phyloP scores from a whole-genome alignment of 2,888 invertebrate genomes.

The Campoplex nolae region DNA sequence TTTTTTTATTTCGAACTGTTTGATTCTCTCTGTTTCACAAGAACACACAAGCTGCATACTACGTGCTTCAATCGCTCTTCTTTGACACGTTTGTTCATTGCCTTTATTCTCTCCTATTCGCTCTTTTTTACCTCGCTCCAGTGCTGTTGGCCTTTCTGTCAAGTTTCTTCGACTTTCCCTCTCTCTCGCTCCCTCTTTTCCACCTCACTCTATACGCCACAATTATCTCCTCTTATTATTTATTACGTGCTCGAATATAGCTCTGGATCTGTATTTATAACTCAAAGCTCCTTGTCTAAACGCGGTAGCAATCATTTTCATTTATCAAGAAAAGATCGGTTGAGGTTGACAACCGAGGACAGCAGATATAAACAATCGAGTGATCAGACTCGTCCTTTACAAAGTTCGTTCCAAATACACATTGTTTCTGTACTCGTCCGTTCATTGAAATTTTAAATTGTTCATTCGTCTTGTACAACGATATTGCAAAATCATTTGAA shows the following conservation, averaged over 20 bases:
- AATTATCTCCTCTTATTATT: background rate
- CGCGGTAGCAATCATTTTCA: background rate
- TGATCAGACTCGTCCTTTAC: background rate
- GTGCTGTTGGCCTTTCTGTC: constrained; percentile 57
- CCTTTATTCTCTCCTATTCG: constrained; percentile 29
- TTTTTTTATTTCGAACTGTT: background rate
- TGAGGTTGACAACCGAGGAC: background rate
- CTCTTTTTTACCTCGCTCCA: constrained; percentile 52
- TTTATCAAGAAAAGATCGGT: background rate
- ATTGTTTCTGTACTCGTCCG: too few relatives aligned
- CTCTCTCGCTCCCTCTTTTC: background rate
- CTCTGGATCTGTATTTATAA: background rate
- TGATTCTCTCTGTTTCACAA: background rate
- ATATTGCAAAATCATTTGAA: too few relatives aligned
- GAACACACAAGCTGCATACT: background rate
- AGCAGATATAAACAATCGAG: background rate
- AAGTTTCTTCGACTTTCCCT: constrained; percentile 10
- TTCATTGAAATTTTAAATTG: too few relatives aligned
- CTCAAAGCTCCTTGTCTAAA: background rate
- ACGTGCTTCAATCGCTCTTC: constrained; percentile 33
- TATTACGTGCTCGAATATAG: background rate
- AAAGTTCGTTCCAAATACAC: too few relatives aligned
- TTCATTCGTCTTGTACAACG: too few relatives aligned
- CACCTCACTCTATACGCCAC: background rate
- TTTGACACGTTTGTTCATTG: constrained; percentile 41